A percentile compares a stretch with the other conserved stretches of the same genome.
phyloP scores from a whole-genome alignment of 2,113 vertebrate genomes.

The Taurulus bubalis region DNA sequence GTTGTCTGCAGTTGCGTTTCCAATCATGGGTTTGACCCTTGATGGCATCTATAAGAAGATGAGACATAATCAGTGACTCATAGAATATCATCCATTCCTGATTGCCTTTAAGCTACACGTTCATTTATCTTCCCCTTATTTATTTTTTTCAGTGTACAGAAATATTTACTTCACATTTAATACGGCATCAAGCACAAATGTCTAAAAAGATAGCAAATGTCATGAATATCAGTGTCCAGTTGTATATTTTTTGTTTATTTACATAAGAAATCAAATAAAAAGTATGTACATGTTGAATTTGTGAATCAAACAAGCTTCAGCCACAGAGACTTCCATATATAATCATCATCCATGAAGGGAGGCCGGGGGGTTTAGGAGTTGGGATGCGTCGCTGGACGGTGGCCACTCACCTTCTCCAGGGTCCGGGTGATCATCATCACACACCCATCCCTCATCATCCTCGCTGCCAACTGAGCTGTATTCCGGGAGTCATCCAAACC shows the following conservation, averaged over 20 bases:
- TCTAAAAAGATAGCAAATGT: background rate
- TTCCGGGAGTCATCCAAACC: constrained; percentile 95
- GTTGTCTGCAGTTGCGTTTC: constrained; percentile 21
- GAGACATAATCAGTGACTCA: constrained; percentile 12
- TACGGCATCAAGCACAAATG: background rate
- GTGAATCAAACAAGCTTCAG: background rate
- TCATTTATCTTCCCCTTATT: background rate
- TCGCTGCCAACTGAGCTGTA: constrained; percentile 90
- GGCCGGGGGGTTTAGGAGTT: constrained; percentile 9
- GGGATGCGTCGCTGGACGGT: constrained; percentile 32
- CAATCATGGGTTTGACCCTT: constrained; percentile 48
- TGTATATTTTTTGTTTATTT: constrained; percentile 45
- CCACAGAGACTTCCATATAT: background rate
- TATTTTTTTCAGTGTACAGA: background rate
- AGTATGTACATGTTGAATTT: background rate
- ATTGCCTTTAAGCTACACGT: background rate
- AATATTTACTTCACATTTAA: background rate
- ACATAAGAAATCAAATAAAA: background rate
- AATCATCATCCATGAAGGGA: background rate
- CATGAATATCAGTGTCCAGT: background rate
- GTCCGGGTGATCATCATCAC: constrained; percentile 90
- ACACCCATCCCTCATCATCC: constrained; percentile 93
- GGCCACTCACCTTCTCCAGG: constrained; percentile 89
- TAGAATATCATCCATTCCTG: background rate
- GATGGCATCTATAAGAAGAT: constrained; percentile 55